phyloP scores from a whole-genome alignment of 2,888 invertebrate genomes.

The Phalangium opilio region DNA sequence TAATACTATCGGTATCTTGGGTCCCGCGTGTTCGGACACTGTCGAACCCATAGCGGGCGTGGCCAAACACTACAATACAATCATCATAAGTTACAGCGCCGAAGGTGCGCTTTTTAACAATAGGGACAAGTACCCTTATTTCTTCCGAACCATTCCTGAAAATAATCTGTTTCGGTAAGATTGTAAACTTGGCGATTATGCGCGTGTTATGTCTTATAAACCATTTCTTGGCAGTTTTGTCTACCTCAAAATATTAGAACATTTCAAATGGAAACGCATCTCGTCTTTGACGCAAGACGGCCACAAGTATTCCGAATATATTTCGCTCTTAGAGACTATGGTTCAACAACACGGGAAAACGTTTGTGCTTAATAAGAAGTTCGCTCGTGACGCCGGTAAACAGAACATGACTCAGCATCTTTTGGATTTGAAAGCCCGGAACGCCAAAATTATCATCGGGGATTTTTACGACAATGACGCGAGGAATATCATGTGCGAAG shows the following conservation, averaged over 20 bases:
- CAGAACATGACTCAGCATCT: slow-evolving; percentile 48
- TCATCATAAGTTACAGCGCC: slow-evolving; percentile 61
- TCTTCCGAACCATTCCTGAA: slow-evolving; percentile 63
- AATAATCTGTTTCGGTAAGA: slow-evolving; percentile 49
- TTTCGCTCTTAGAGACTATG: slow-evolving; percentile 49
- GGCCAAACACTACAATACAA: slow-evolving; percentile 51
- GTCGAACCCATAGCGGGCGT: slow-evolving; percentile 62
- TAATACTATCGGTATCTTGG: slow-evolving; percentile 50
- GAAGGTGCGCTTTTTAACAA: slow-evolving; percentile 57
- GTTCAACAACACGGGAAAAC: slow-evolving; percentile 45
- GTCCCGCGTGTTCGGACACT: slow-evolving; percentile 65
- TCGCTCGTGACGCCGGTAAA: slow-evolving; percentile 42
- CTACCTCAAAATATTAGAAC: slow-evolving; percentile 44
- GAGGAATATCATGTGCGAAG: slow-evolving; percentile 66
- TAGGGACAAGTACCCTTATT: slow-evolving; percentile 53
- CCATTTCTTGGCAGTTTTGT: slow-evolving; percentile 36
- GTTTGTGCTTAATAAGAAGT: slow-evolving; percentile 51
- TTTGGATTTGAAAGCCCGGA: slow-evolving; percentile 45
- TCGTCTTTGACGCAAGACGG: slow-evolving; percentile 64
- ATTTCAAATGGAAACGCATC: slow-evolving; percentile 50
- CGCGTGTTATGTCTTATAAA: neutral
- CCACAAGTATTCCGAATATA: slow-evolving; percentile 60
- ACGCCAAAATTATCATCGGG: slow-evolving; percentile 60
- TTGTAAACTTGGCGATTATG: neutral
- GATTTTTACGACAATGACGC: slow-evolving; percentile 49